Evolutionary conservation across 2,797 vertebrate species (phyloP).

Genomic region (Pogoniulus pusillus): DNA sequence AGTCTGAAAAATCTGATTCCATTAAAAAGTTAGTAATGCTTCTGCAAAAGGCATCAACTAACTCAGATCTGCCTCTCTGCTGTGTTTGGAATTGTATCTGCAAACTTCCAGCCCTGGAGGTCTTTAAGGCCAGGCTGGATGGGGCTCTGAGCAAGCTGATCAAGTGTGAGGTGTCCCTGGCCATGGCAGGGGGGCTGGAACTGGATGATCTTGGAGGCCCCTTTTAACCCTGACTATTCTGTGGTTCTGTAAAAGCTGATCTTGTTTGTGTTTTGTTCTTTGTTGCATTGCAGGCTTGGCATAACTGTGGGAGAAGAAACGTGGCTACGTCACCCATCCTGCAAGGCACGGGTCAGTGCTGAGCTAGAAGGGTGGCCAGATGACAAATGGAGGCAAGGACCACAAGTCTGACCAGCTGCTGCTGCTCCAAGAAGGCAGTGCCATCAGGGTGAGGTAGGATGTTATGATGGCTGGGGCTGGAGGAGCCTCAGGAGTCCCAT

Average conservation of each 20-base stretch:
- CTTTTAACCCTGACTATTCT: too few relatives aligned
- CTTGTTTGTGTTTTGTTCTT: neutral
- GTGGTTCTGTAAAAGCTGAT: neutral
- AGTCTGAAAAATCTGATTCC: neutral
- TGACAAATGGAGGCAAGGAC: neutral
- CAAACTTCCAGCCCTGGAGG: neutral
- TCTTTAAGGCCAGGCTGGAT: too few relatives aligned
- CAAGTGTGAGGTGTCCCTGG: too few relatives aligned
- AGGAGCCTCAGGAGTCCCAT: neutral
- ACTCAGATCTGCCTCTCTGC: neutral
- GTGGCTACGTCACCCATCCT: neutral
- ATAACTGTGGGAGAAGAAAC: neutral
- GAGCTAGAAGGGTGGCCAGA: neutral
- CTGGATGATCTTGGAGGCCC: too few relatives aligned
- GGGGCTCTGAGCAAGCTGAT: too few relatives aligned
- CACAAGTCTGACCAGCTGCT: neutral
- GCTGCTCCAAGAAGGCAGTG: neutral
- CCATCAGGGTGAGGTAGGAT: neutral
- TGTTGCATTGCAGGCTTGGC: neutral
- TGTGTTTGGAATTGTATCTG: neutral
- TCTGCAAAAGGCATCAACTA: neutral
- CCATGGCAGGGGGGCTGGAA: too few relatives aligned
- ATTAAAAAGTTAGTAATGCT: neutral
- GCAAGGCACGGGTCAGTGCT: neutral
- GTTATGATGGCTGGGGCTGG: neutral